phyloP scores from a whole-genome alignment of 1,140 invertebrate species.

The Epicauta chinensis region DNA sequence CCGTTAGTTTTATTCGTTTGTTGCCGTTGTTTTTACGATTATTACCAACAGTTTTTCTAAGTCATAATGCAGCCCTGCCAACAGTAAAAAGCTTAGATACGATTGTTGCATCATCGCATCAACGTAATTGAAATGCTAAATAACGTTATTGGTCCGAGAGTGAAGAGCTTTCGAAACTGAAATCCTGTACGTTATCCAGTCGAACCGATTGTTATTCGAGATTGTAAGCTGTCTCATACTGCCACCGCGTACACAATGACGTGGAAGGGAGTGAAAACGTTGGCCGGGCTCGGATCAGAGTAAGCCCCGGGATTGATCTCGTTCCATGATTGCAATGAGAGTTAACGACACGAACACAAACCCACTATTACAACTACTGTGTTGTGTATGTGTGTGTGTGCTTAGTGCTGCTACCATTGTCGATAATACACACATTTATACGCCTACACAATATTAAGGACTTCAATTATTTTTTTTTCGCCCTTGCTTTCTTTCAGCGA shows the following conservation, averaged over 20 bases:
- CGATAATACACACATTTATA: no score
- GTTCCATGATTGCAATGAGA: slow-evolving; percentile 18
- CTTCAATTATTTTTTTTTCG: no score
- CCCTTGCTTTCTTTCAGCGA: no score
- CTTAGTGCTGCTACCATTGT: no score
- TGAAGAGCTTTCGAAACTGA: slow-evolving; percentile 18
- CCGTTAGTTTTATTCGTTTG: neutral
- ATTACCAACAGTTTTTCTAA: no score
- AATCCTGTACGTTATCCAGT: slow-evolving; percentile 23
- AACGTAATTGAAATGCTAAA: slow-evolving; percentile 25
- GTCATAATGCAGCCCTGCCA: no score
- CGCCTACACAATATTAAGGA: no score
- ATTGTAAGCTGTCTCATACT: slow-evolving; percentile 21
- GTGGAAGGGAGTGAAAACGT: slow-evolving; percentile 14
- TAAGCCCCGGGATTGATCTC: slow-evolving; percentile 20
- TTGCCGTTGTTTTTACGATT: neutral
- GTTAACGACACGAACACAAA: slow-evolving; percentile 17
- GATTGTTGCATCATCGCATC: no score
- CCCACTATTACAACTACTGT: no score
- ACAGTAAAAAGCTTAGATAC: no score
- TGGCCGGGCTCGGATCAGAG: slow-evolving; percentile 13
- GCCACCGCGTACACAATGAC: slow-evolving; percentile 15
- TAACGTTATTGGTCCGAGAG: slow-evolving; percentile 16
- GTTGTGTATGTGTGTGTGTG: no score
- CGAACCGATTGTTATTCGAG: slow-evolving; percentile 22